Conservation (phyloP, 2,888 invertebrate species). For the Drosophila falleni region DNA sequence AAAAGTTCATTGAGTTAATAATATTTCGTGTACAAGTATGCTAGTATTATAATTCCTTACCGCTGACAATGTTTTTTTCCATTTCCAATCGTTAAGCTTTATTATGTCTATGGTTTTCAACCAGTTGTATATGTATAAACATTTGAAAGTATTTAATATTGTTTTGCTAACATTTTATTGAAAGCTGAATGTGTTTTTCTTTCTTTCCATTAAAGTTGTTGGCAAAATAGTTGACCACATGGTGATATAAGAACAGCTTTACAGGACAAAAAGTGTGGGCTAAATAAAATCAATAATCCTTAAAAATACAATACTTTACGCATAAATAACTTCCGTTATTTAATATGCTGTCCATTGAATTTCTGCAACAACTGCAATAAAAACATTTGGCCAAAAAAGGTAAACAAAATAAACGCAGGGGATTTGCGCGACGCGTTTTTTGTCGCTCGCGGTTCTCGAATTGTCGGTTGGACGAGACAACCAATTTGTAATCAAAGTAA, state of each 20-base stretch:
- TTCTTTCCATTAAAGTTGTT: not conserved
- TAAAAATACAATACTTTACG: slow-evolving; percentile 78
- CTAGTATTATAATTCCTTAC: not conserved
- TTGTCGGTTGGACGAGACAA: slow-evolving; percentile 48
- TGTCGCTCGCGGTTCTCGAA: slow-evolving; percentile 25
- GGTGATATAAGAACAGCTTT: slow-evolving; percentile 15
- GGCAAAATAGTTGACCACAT: slow-evolving; percentile 15
- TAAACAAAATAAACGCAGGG: slow-evolving; percentile 28
- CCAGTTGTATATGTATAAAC: slow-evolving; percentile 32
- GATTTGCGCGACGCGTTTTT: slow-evolving; percentile 48
- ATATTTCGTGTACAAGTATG: too few species aligned
- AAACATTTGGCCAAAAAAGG: slow-evolving; percentile 15
- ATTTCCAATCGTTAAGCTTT: slow-evolving; percentile 27
- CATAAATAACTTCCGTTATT: slow-evolving; percentile 64
- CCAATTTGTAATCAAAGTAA: slow-evolving; percentile 82
- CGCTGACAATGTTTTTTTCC: not conserved
- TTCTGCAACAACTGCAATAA: slow-evolving; percentile 18
- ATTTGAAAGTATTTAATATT: slow-evolving; percentile 16
- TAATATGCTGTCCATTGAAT: slow-evolving; percentile 43
- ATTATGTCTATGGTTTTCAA: slow-evolving; percentile 36
- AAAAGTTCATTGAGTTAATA: too few species aligned
- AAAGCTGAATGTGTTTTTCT: slow-evolving; percentile 6
- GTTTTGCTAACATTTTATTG: slow-evolving; percentile 34
- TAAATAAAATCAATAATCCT: slow-evolving; percentile 77
- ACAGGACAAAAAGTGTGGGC: slow-evolving; percentile 44